Conservation (phyloP, 2,113 vertebrate genomes). For the Crypturellus undulatus region DNA sequence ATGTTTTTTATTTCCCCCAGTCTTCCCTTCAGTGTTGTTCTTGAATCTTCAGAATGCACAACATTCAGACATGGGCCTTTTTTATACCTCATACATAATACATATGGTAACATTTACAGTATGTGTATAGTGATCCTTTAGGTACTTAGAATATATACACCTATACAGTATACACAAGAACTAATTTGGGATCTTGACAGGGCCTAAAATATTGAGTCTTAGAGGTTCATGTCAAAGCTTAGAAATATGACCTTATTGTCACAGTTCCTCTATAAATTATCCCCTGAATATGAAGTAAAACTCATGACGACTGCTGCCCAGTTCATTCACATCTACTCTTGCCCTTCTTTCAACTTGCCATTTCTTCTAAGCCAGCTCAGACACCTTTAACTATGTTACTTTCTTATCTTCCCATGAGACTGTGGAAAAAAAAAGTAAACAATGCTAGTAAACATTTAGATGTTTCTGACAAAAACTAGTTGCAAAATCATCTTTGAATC, state of each 20-base stretch:
- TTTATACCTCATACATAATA: background rate
- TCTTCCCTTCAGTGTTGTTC: background rate
- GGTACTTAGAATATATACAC: background rate
- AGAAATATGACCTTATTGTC: background rate
- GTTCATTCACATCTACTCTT: too few relatives aligned
- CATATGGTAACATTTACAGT: background rate
- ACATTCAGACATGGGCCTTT: slow-evolving; percentile 23
- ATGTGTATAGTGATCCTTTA: background rate
- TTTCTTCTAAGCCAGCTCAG: background rate
- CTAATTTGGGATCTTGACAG: background rate
- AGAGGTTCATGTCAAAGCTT: background rate
- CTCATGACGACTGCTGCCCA: accelerated
- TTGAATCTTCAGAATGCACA: slow-evolving; percentile 20
- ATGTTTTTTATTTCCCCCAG: background rate
- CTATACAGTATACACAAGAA: background rate
- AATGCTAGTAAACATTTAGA: accelerated
- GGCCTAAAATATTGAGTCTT: background rate
- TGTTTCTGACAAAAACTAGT: background rate
- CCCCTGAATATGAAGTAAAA: background rate
- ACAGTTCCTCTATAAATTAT: background rate
- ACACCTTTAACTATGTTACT: background rate
- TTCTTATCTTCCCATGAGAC: background rate
- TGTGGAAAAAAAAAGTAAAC: background rate
- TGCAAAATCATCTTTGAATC: background rate
- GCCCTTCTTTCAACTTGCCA: background rate